phyloP scores from a whole-genome alignment of 2,113 vertebrate species.

The Grammomys surdaster region DNA sequence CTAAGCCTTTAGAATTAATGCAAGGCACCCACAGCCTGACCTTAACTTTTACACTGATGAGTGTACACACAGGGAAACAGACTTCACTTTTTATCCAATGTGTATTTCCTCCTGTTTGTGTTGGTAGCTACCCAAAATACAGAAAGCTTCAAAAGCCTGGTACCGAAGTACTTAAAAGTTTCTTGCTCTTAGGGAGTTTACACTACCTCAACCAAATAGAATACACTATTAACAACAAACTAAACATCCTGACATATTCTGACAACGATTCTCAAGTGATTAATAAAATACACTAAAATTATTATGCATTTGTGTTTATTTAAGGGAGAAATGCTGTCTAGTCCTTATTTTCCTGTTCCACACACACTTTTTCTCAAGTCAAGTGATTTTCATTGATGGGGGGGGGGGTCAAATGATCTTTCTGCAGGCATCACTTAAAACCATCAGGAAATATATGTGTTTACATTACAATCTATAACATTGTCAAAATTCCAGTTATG shows the following conservation, averaged over 20 bases:
- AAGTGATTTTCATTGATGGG: neutral
- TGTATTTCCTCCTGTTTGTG: neutral
- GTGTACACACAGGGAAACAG: neutral
- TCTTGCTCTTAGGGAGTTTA: neutral
- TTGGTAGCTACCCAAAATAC: neutral
- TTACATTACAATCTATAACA: neutral
- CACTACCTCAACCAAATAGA: neutral
- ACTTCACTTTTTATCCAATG: neutral
- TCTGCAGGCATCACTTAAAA: neutral
- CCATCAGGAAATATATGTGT: neutral
- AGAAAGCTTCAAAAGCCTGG: neutral
- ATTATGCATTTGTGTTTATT: neutral
- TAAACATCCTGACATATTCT: neutral
- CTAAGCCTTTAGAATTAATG: neutral
- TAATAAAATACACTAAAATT: neutral
- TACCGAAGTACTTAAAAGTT: neutral
- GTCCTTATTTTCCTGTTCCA: neutral
- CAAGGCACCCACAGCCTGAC: neutral
- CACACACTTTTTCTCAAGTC: neutral
- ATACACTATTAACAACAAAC: neutral
- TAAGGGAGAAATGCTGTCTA: constrained; percentile 2
- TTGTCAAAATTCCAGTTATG: neutral
- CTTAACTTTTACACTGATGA: neutral
- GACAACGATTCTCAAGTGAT: neutral
- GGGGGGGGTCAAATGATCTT: neutral